Base-by-base conservation (phyloP, 2,113 vertebrate species). In the Microcebus jonahi region DNA sequence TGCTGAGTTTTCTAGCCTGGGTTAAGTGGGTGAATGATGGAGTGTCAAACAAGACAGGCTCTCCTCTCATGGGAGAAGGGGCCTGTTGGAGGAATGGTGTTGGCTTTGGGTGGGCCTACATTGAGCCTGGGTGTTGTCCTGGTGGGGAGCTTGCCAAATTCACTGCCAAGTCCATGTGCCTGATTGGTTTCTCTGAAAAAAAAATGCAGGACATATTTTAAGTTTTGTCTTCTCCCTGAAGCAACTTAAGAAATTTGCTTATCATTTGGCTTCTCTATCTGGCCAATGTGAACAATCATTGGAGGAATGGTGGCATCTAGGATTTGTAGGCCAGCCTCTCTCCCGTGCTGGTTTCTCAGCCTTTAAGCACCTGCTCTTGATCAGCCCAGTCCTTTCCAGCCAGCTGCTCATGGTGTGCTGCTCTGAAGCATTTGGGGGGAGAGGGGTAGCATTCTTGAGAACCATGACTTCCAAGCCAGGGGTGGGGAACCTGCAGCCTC, bases 211-310 rank as follows among this genome's bases (percentile, higher is more conserved):
- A 12, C 50, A 23, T 85, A 29, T 77, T 96, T 90, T 85, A 93
- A 36, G n/a, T 89, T 87, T 83, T 85, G 10, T 77, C 36, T 85
- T 27, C 42, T 90, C 27, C 48, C 45, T 91, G 84, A 97, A 84
- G 31, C 55, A 84, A 18, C 83, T 95, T 63, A 88, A 87, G 63
- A 94, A 91, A 67, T 81, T 42, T 31, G 12, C 50, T 88, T 36
- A 90, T 50, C 45, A n/a, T 80, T 95, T 45, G 39, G 7, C 81
- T 80, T 93, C 67, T 89, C 20, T 94, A 14, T 48, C n/a, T 50
- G 57, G 59, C 42, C 67, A 90, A 92, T 84, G 20, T 77, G 20
- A 93, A 67, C 23, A 85, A 2, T 68, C 68, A 12, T 29, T n/a
- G 61, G 27, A 13, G 48, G 17, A 39, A 31, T 8, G n/a, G 81